A percentile compares a stretch with the other conserved stretches of the same genome.
Evolutionary conservation across 2,113 vertebrate genomes (phyloP).

Genomic region (Apus apus): DNA sequence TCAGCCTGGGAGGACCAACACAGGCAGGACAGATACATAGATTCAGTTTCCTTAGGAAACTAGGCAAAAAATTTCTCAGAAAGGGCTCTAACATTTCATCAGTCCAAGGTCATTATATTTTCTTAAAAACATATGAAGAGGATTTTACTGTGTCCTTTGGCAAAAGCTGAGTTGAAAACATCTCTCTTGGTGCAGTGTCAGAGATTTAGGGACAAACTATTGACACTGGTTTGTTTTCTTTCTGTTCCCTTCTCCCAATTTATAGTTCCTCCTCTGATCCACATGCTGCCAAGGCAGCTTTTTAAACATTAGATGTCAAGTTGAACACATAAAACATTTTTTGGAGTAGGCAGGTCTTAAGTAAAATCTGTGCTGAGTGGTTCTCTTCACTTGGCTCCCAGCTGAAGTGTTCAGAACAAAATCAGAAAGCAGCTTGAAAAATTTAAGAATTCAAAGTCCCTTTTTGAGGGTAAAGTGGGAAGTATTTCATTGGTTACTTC

Average conservation of each 20-base stretch:
- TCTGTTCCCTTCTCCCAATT: neutral
- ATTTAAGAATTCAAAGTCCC: neutral
- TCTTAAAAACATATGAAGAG: neutral
- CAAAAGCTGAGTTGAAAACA: neutral
- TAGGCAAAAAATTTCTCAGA: neutral
- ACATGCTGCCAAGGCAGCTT: neutral
- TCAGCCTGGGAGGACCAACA: neutral
- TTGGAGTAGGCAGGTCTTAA: neutral
- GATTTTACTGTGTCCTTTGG: neutral
- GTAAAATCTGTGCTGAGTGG: neutral
- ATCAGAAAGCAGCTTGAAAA: neutral
- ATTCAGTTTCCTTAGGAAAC: neutral
- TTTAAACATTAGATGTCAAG: neutral
- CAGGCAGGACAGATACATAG: neutral
- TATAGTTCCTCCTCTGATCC: neutral
- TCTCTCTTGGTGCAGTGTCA: neutral
- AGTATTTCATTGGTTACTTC: neutral
- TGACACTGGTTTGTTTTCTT: neutral
- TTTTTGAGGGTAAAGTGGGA: neutral
- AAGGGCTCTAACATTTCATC: neutral
- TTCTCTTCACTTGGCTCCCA: neutral
- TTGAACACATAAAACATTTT: neutral
- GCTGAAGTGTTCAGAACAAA: neutral
- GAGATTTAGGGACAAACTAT: neutral
- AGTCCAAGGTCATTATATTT: neutral